These are phyloP conservation scores for Prietella phreatophila DNA, from an alignment of 2,113 vertebrate genomes.

Conservation along the genomic window DNA sequence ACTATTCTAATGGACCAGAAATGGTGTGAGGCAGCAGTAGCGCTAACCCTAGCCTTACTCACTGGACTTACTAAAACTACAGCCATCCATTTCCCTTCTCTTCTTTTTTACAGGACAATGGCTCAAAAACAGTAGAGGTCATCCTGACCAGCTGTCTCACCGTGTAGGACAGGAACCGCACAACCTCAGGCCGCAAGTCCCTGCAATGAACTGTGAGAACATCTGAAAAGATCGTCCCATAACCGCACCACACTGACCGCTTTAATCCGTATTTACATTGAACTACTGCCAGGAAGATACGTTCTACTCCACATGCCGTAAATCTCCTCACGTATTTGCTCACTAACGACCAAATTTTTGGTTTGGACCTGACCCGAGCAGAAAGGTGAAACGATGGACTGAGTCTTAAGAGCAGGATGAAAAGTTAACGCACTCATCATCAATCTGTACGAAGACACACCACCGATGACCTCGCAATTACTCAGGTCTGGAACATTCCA, in stretches of 20 bases:
- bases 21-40: too few species aligned
- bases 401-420: neutral
- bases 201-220: too few species aligned
- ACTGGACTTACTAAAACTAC: too few species aligned
- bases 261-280: neutral
- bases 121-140: too few species aligned
- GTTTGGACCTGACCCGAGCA: neutral
- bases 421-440: neutral
- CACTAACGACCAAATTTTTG: neutral
- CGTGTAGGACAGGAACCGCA: too few species aligned
- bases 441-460: neutral
- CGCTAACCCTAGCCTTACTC: too few species aligned
- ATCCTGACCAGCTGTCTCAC: too few species aligned
- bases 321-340: neutral
- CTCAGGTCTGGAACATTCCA: neutral
- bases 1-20: neutral
- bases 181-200: too few species aligned
- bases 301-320: neutral
- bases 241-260: neutral
- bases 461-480: neutral
- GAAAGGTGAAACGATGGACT: neutral
- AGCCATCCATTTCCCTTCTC: too few species aligned
- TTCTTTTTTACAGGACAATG: too few species aligned
- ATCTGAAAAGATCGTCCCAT: neutral
- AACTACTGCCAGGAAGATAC: neutral